Evolutionary conservation across 2,888 invertebrate genomes (phyloP).

Genomic region (Scotopteryx bipunctaria): DNA sequence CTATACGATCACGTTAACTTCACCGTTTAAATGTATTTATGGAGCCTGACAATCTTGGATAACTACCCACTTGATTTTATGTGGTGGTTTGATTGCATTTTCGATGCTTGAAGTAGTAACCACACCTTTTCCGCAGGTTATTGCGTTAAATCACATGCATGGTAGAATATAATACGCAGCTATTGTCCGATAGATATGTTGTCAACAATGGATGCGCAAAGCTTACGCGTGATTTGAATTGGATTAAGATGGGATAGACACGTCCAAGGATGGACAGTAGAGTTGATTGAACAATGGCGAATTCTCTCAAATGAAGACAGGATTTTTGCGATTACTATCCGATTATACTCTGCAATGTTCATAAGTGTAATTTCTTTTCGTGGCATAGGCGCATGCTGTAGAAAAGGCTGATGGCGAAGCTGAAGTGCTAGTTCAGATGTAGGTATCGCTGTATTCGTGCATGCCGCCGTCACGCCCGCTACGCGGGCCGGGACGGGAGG

Average conservation of each 20-base stretch:
- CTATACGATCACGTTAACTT: conserved; percentile 67
- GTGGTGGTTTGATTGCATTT: conserved; percentile 22
- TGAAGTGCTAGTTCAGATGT: too few species aligned
- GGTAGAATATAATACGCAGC: background rate
- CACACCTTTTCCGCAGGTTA: background rate
- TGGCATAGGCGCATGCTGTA: too few species aligned
- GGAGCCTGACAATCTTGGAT: conserved; percentile 39
- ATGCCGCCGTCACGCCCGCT: too few species aligned
- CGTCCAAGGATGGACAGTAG: too few species aligned
- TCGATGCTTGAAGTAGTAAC: background rate
- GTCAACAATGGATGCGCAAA: background rate
- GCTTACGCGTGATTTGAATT: conserved; percentile 9
- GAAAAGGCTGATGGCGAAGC: too few species aligned
- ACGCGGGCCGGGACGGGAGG: too few species aligned
- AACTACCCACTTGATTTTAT: conserved; percentile 44
- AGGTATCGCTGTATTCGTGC: background rate
- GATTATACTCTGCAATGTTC: too few species aligned
- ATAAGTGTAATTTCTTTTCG: too few species aligned
- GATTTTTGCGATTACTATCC: background rate
- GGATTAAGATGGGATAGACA: conserved; percentile 7
- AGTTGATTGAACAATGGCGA: background rate
- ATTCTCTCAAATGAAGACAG: background rate
- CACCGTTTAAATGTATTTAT: conserved; percentile 57
- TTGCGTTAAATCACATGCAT: background rate
- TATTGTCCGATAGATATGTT: background rate